Percentiles rank a stretch among this genome's conserved stretches.
Conservation (phyloP, 1,140 invertebrate species). For the Hycleus cichorii region DNA sequence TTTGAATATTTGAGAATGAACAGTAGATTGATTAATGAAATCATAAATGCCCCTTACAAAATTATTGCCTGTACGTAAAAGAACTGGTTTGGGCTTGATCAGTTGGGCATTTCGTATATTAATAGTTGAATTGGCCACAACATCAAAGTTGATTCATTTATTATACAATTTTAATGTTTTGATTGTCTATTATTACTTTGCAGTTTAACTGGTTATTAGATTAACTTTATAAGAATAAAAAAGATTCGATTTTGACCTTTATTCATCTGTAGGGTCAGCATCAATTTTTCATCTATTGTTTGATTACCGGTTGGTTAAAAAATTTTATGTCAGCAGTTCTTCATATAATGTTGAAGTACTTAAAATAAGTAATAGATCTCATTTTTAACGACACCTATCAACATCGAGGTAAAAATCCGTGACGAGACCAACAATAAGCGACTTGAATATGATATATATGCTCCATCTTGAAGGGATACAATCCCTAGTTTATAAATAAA, state of each 20-base stretch:
- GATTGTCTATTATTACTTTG: constrained; percentile 21
- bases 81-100: constrained; percentile 9
- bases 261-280: constrained; percentile 21
- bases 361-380: constrained; percentile 26
- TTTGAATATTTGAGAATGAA: too few relatives aligned
- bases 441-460: constrained; percentile 20
- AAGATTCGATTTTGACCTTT: constrained; percentile 26
- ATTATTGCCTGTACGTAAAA: neutral
- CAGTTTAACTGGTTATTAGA: constrained; percentile 27
- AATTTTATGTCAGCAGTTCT: constrained; percentile 13
- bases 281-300: constrained; percentile 34
- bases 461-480: neutral
- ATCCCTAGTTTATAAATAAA: neutral
- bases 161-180: constrained; percentile 29
- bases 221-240: constrained; percentile 19
- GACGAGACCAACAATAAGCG: constrained; percentile 24
- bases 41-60: neutral
- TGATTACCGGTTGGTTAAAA: constrained; percentile 20
- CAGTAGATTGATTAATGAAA: too few relatives aligned
- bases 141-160: constrained; percentile 24
- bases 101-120: constrained; percentile 3
- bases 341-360: constrained; percentile 14
- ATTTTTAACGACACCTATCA: constrained; percentile 29
- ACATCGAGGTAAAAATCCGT: constrained; percentile 23
- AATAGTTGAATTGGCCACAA: constrained; percentile 2